Evolutionary conservation across 1,140 invertebrate species (phyloP).

Genomic region (Glossosoma conforme): DNA sequence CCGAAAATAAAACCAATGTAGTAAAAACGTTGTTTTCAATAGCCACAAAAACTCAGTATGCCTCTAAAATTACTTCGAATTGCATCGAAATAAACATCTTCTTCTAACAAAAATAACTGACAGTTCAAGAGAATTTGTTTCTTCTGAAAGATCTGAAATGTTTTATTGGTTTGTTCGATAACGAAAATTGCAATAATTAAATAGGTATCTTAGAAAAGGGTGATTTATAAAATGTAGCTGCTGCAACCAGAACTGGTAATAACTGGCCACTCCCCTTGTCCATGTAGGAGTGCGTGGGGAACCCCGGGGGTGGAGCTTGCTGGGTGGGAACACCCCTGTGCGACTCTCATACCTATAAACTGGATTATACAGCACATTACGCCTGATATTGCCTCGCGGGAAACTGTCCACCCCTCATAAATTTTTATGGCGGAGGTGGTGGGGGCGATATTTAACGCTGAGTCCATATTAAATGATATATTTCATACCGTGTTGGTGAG

Average conservation of each 20-base stretch:
- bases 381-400: slow-evolving; percentile 28
- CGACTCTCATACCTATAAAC: slow-evolving; percentile 29
- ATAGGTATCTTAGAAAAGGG: too few relatives aligned
- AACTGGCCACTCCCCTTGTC: slow-evolving; percentile 18
- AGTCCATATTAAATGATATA: slow-evolving; percentile 28
- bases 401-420: slow-evolving; percentile 31
- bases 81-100: too few relatives aligned
- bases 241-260: slow-evolving; percentile 5
- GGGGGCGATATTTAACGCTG: slow-evolving; percentile 29
- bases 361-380: slow-evolving; percentile 32
- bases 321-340: background rate
- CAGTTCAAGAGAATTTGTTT: too few relatives aligned
- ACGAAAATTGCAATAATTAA: too few relatives aligned
- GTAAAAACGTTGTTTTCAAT: too few relatives aligned
- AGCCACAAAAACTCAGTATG: too few relatives aligned
- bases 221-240: too few relatives aligned
- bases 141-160: too few relatives aligned
- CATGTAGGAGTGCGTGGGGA: background rate
- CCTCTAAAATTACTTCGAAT: too few relatives aligned
- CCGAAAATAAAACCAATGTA: too few relatives aligned
- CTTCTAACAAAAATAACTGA: too few relatives aligned
- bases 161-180: too few relatives aligned
- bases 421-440: slow-evolving; percentile 28
- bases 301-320: background rate
- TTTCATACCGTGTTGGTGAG: slow-evolving; percentile 14